Conservation (phyloP, 2,113 vertebrate species). For the Montifringilla adamsi region DNA sequence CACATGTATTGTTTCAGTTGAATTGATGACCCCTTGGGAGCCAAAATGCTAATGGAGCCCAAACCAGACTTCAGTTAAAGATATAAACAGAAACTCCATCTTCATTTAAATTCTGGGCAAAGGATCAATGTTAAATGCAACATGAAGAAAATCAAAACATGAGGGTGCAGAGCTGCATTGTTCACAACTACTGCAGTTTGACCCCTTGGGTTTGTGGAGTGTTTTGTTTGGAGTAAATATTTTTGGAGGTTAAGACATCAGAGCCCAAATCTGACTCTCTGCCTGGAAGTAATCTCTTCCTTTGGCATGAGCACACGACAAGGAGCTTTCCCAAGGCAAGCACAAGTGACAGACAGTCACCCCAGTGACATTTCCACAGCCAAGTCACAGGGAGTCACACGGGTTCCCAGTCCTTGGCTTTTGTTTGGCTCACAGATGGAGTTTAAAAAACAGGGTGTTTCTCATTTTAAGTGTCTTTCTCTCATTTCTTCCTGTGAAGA, state of each 20-base stretch:
- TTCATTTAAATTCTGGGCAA: constrained; percentile 47
- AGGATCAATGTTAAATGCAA: neutral
- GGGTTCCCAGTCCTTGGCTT: neutral
- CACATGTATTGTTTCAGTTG: constrained; percentile 30
- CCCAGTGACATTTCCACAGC: neutral
- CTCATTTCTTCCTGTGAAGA: neutral
- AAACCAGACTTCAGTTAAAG: constrained; percentile 11
- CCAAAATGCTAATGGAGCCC: constrained; percentile 40
- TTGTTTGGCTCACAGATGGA: neutral
- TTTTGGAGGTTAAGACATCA: constrained; percentile 31
- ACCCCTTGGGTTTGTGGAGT: neutral
- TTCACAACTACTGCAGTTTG: neutral
- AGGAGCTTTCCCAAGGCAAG: neutral
- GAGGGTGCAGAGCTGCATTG: neutral
- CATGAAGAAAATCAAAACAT: neutral
- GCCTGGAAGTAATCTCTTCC: neutral
- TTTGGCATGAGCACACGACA: neutral
- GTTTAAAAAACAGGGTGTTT: neutral
- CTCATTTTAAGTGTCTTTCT: neutral
- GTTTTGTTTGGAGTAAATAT: constrained; percentile 16
- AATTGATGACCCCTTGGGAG: constrained; percentile 45
- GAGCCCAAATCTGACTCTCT: neutral
- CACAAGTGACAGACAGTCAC: neutral
- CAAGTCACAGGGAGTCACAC: neutral
- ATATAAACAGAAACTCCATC: constrained; percentile 12